Conservation (phyloP, 92 coral and sea anemone species). For the Umimayanthus chanpuru region DNA sequence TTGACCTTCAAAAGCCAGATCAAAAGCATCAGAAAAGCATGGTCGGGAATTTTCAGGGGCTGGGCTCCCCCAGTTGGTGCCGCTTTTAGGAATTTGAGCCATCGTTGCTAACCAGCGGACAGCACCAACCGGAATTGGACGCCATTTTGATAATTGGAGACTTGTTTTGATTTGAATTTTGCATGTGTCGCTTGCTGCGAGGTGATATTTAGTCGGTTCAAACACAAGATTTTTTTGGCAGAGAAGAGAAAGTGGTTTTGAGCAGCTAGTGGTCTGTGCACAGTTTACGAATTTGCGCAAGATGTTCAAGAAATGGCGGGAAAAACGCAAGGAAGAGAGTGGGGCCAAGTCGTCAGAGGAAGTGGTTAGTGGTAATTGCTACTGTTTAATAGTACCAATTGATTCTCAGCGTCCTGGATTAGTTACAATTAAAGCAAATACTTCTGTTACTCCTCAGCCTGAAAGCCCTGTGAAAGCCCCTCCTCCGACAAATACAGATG, state of each 20-base stretch:
- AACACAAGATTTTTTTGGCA: slow-evolving; percentile 5
- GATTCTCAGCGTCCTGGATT: not conserved
- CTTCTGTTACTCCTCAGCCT: not conserved
- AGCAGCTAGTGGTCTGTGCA: not conserved
- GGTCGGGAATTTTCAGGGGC: slow-evolving; percentile 51
- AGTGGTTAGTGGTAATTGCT: slow-evolving; percentile 4
- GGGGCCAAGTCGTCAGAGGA: slow-evolving; percentile 48
- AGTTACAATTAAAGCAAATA: not conserved
- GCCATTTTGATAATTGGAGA: slow-evolving; percentile 22
- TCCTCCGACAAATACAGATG: slow-evolving; percentile 19
- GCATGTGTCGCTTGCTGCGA: not conserved
- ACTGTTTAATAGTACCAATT: not conserved
- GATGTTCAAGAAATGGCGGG: slow-evolving; percentile 88
- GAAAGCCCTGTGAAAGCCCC: slow-evolving; percentile 7
- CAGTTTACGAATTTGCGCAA: slow-evolving; percentile 21
- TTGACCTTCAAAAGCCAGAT: not conserved
- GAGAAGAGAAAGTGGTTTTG: not conserved
- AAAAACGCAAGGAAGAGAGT: slow-evolving; percentile 59
- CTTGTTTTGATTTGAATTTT: slow-evolving; percentile 15
- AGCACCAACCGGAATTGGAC: slow-evolving; percentile 41
- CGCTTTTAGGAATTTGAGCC: slow-evolving; percentile 22
- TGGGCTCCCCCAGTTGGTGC: slow-evolving; percentile 53
- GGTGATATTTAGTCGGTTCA: not conserved
- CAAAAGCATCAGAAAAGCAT: not conserved
- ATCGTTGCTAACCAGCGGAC: slow-evolving; percentile 40